A percentile compares a stretch with the other conserved stretches of the same genome.
Conservation (phyloP, 2,888 invertebrate genomes). For the Pollenia labialis region DNA sequence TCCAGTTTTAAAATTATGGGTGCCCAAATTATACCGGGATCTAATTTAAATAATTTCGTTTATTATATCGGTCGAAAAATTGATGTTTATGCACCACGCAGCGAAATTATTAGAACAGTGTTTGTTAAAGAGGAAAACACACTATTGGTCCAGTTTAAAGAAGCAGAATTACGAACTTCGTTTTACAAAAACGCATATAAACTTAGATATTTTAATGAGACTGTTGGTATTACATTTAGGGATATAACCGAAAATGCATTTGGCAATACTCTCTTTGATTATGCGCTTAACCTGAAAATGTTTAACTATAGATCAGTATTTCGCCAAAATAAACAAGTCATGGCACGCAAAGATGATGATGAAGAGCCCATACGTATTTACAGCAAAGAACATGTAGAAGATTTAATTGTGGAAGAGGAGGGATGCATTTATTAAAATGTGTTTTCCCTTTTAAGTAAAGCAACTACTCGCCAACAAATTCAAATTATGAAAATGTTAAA, state of each 20-base stretch:
- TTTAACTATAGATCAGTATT: conserved; percentile 35
- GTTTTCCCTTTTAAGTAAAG: too few relatives aligned
- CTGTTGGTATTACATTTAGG: neutral
- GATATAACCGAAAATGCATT: neutral
- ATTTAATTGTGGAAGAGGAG: conserved; percentile 18
- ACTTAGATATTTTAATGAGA: conserved; percentile 2
- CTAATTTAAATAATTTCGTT: conserved; percentile 15
- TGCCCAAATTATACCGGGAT: neutral
- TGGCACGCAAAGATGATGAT: conserved; percentile 9
- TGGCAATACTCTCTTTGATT: conserved; percentile 4
- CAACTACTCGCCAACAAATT: too few relatives aligned
- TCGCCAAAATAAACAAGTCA: conserved; percentile 4
- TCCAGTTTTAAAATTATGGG: neutral
- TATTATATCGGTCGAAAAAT: conserved; percentile 19
- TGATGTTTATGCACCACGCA: neutral
- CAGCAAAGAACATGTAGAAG: conserved; percentile 28
- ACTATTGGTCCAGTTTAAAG: conserved; percentile 7
- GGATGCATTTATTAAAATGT: too few relatives aligned
- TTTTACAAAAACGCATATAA: neutral
- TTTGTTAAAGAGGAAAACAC: neutral
- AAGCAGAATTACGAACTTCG: neutral
- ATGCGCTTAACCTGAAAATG: conserved; percentile 28
- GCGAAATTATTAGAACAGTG: conserved; percentile 13
- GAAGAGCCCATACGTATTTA: conserved; percentile 19
- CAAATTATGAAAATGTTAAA: too few relatives aligned